Conservation (phyloP, 2,797 vertebrate genomes). For the Margarornis squamiger region DNA sequence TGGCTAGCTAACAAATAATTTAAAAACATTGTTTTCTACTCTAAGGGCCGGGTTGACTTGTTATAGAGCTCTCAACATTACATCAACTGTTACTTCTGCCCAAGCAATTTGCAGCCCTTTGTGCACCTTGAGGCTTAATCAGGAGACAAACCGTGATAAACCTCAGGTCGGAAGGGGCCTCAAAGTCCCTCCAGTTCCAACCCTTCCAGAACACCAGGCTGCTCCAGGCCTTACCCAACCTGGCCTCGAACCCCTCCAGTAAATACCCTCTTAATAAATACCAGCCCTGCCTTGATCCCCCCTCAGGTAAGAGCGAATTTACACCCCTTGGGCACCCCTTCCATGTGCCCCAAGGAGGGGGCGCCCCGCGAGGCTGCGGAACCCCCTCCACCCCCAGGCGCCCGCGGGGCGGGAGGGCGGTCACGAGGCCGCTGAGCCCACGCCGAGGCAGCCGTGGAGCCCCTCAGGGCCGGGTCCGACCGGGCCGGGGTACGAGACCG, state of each 20-base stretch:
- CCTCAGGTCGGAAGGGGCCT: too few species aligned
- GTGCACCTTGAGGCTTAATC: background rate
- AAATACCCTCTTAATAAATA: background rate
- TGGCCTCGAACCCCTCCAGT: background rate
- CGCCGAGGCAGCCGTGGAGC: background rate
- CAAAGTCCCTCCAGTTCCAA: background rate
- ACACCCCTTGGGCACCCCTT: too few species aligned
- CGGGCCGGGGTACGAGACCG: too few species aligned
- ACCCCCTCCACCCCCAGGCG: too few species aligned
- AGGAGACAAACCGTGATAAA: background rate
- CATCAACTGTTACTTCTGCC: background rate
- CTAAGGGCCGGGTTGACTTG: background rate
- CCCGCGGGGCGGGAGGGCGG: accelerated
- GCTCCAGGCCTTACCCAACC: background rate
- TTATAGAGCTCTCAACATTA: background rate
- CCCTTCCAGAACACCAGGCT: background rate
- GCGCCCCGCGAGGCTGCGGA: accelerated
- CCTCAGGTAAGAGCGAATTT: background rate
- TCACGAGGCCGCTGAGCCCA: too few species aligned
- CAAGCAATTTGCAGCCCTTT: background rate
- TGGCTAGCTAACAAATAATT: background rate
- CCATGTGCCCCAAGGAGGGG: accelerated
- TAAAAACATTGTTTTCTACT: background rate
- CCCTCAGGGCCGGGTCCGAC: too few species aligned
- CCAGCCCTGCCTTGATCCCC: background rate